phyloP scores from a whole-genome alignment of 1,140 invertebrate genomes.

The Coenobita brevimanus region DNA sequence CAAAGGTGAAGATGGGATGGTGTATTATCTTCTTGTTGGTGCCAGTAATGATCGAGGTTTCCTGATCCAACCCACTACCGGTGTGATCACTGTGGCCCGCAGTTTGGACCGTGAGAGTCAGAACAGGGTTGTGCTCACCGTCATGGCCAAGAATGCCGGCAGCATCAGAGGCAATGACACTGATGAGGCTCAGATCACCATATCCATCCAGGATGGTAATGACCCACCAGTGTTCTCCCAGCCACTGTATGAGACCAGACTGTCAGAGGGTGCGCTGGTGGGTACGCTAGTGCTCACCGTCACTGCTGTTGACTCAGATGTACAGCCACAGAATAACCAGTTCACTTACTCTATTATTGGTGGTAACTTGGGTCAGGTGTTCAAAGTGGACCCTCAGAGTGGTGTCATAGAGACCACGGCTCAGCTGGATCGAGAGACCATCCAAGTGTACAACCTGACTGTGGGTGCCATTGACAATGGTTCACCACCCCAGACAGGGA shows the following conservation, averaged over 20 bases:
- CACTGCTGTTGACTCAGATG: conserved; percentile 92
- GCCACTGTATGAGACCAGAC: conserved; percentile 81
- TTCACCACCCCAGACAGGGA: conserved; percentile 89
- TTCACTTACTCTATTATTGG: conserved; percentile 92
- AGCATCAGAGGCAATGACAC: conserved; percentile 95
- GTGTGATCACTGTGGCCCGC: conserved; percentile 86
- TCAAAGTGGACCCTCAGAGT: conserved; percentile 90
- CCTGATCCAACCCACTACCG: conserved; percentile 87
- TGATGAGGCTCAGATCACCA: conserved; percentile 93
- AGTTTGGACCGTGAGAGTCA: conserved; percentile 92
- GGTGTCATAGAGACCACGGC: conserved; percentile 86
- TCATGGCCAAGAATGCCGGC: conserved; percentile 95
- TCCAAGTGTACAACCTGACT: conserved; percentile 84
- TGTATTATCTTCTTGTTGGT: conserved; percentile 94
- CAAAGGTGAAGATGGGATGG: conserved; percentile 90
- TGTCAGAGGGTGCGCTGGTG: conserved; percentile 84
- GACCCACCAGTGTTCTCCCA: conserved; percentile 94
- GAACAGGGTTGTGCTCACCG: conserved; percentile 89
- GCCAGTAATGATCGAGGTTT: conserved; percentile 95
- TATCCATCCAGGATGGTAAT: conserved; percentile 95
- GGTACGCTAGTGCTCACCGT: conserved; percentile 86
- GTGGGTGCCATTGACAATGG: conserved; percentile 93
- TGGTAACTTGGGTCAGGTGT: conserved; percentile 81
- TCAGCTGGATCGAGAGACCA: conserved; percentile 87
- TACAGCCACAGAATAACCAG: conserved; percentile 91